phyloP scores from a whole-genome alignment of 2,888 invertebrate species.

The Labia minor region DNA sequence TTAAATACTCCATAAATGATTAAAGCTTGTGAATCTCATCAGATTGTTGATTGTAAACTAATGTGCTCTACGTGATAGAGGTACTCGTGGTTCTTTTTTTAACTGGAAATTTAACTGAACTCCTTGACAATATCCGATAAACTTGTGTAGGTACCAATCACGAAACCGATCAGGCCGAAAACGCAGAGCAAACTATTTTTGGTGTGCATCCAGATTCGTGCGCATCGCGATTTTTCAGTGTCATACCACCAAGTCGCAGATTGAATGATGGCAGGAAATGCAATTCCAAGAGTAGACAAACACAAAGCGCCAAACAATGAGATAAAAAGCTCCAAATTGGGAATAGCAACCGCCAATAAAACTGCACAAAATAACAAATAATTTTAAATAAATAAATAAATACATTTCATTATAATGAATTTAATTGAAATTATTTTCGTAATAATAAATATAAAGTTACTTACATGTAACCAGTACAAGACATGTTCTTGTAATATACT shows the following conservation, averaged over 20 bases:
- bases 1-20: too few relatives aligned
- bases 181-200: conserved; percentile 24
- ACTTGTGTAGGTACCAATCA: conserved; percentile 27
- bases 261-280: conserved; percentile 42
- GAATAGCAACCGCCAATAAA: conserved; percentile 39
- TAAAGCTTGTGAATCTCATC: too few relatives aligned
- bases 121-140: conserved; percentile 42
- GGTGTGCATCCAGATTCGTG: conserved; percentile 21
- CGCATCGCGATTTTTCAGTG: conserved; percentile 17
- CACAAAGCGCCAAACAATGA: conserved; percentile 44
- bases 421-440: not conserved
- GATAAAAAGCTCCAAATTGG: conserved; percentile 41
- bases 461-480: conserved; percentile 78
- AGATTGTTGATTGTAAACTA: too few relatives aligned
- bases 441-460: conserved; percentile 35
- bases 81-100: too few relatives aligned
- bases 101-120: conserved; percentile 35
- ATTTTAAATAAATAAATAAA: not conserved
- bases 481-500: conserved; percentile 63
- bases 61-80: too few relatives aligned
- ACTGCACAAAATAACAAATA: conserved; percentile 32
- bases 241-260: conserved; percentile 37
- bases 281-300: conserved; percentile 40
- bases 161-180: conserved; percentile 26
- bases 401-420: too few relatives aligned